Base-by-base conservation (phyloP, 2,888 invertebrate genomes). In the Gasteruption jaculator region DNA sequence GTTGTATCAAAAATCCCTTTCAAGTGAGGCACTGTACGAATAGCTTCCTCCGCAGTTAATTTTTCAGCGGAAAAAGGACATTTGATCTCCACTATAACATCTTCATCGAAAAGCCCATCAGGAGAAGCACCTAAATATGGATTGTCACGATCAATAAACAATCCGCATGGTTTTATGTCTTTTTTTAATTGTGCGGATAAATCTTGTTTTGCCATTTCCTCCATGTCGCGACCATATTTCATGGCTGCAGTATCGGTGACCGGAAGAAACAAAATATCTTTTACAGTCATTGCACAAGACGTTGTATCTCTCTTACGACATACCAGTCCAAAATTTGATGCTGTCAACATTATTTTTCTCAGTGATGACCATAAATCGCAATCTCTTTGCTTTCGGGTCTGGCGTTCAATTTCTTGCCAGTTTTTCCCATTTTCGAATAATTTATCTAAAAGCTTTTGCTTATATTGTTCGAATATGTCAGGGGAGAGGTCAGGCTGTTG, bases 111-210 rank as follows among this genome's bases (percentile, higher is more conserved):
- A 2, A 56, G 32, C n/a, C n/a, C n/a, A n/a, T n/a, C n/a, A n/a
- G n/a, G n/a, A n/a, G n/a, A n/a, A n/a, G n/a, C n/a, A n/a, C n/a
- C n/a, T n/a, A n/a, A n/a, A n/a, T n/a, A n/a, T n/a, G n/a, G n/a
- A n/a, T n/a, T 16, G 16, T 53, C 37, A 16, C 30, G 16, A 41
- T 58, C 59, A 16, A 58, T 50, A 40, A 59, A 55, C 16, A 58
- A 44, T 11, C 58, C 61, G 34, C 57, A 54, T 3, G 29, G 20
- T 2, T 24, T 24, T 8, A 54, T 48, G 7, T 44, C 35, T 26
- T 50, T 40, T 3, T 37, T 41, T n/a, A 45, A 15, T 10, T 3
- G 20, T n/a, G 41, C 39, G 20, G 42, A 35, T 21, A 53, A 43
- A 15, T 41, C 33, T 8, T 37, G 22, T 20, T 35, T 49, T 2